phyloP scores from a whole-genome alignment of 2,888 invertebrate species.

The Phaonia tiefii region DNA sequence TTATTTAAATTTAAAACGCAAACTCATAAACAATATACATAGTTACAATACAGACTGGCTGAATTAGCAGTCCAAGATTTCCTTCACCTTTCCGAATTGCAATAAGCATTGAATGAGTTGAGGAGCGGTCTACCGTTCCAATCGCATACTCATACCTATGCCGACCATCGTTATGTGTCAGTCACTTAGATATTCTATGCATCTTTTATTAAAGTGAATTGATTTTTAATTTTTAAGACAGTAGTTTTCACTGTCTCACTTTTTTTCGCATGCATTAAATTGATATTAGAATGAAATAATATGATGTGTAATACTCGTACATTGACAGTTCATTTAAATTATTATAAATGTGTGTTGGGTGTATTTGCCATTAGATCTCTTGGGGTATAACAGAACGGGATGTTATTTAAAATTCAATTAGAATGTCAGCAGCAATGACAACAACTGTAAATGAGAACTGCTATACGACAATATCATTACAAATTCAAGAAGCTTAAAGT shows the following conservation, averaged over 20 bases:
- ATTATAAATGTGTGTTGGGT: constrained; percentile 24
- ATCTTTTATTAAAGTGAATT: not conserved
- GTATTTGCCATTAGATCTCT: not conserved
- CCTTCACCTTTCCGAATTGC: too few relatives aligned
- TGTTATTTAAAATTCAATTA: constrained; percentile 52
- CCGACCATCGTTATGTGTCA: not conserved
- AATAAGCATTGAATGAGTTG: too few relatives aligned
- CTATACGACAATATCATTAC: constrained; percentile 27
- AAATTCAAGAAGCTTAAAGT: constrained; percentile 50
- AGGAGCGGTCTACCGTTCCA: too few relatives aligned
- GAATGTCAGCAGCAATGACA: constrained; percentile 27
- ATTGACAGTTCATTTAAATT: constrained; percentile 61
- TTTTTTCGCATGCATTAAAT: constrained; percentile 21
- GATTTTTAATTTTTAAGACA: constrained; percentile 12
- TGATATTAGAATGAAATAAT: constrained; percentile 1
- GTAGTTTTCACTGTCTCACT: not conserved
- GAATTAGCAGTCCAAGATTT: too few relatives aligned
- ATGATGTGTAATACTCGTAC: constrained; percentile 26
- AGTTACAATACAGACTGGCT: not conserved
- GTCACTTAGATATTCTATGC: not conserved
- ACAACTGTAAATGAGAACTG: constrained; percentile 26
- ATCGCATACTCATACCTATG: too few relatives aligned
- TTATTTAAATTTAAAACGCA: constrained; percentile 49
- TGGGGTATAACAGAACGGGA: not conserved
- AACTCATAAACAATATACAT: constrained; percentile 37